Conservation (phyloP, 2,113 vertebrate species). For the Eonycteris spelaea region DNA sequence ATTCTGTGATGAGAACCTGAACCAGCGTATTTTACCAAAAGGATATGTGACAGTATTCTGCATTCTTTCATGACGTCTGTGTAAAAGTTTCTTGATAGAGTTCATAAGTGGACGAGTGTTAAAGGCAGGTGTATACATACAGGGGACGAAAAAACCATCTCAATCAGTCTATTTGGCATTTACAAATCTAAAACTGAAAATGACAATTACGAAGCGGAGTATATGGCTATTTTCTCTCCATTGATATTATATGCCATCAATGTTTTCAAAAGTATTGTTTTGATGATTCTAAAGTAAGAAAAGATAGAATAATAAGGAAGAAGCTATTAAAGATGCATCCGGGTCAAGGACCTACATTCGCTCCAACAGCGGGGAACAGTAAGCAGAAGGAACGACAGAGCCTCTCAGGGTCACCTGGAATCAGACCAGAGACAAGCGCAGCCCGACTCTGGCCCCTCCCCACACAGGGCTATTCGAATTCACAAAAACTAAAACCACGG, state of each 20-base stretch:
- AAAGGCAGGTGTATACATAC: neutral
- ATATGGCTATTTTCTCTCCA: neutral
- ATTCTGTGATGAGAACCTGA: neutral
- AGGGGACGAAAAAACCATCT: neutral
- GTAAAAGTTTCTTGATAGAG: neutral
- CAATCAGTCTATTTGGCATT: neutral
- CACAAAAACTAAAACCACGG: no score
- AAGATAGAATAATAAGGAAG: neutral
- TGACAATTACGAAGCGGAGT: neutral
- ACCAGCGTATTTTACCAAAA: neutral
- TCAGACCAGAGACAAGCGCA: neutral
- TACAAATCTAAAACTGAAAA: constrained; percentile 14
- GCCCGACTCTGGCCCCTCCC: neutral
- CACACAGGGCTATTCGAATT: no score
- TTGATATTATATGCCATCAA: neutral
- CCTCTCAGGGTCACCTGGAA: neutral
- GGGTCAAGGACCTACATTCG: neutral
- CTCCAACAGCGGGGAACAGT: neutral
- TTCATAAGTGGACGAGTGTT: neutral
- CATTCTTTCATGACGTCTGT: neutral
- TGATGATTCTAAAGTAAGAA: constrained; percentile 11
- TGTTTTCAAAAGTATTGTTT: neutral
- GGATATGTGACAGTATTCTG: neutral
- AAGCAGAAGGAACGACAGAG: neutral
- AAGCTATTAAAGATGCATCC: neutral